Base-by-base conservation (phyloP, 2,888 invertebrate species). In the Drosophila quinaria region DNA sequence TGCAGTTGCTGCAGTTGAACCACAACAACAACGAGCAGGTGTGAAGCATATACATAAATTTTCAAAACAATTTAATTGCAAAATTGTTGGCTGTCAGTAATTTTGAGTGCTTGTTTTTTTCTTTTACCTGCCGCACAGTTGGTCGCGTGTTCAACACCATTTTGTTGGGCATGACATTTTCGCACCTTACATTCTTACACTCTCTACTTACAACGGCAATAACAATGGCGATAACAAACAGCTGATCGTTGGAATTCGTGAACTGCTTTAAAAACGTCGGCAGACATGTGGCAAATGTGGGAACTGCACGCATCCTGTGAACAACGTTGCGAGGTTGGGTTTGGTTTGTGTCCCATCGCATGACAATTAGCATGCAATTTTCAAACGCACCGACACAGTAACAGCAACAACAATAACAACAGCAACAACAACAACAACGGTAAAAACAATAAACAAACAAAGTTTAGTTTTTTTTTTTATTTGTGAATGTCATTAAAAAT, bases 111-210 rank as follows among this genome's bases (percentile, higher is more conserved):
- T 37, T 29, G 41, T 41, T 65, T 13, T 60, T 13, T 49, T 42
- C 19, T 49, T 37, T 15, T 22, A 50, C 5, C 25, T 54, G 55
- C 35, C 25, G 65, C 49, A 33, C 22, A 17, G 41, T 13, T 44
- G 77, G 50, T 75, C 51, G 75, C 85, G 79, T 86, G 86, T 62
- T 78, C 56, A 71, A 73, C 70, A 79, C 70, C 81, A 86, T 78
- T 80, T 80, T 81, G 72, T 80, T 75, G 61, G 67, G 62, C 75
- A 64, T 70, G 74, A 67, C 66, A 82, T 78, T 80, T 78, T 84
- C 72, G 73, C 84, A 87, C 87, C 84, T 74, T 49, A 35, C 61
- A 61, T 25, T 25, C 25, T 25, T 25, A 56, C 41, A 46, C 33
- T 19, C 4, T 31, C 4, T 13, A 37, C 15, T 58, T 22, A 52